Base-by-base conservation (phyloP, 37 sponge, comb jelly and placozoan species). In the Ianthella basta region DNA sequence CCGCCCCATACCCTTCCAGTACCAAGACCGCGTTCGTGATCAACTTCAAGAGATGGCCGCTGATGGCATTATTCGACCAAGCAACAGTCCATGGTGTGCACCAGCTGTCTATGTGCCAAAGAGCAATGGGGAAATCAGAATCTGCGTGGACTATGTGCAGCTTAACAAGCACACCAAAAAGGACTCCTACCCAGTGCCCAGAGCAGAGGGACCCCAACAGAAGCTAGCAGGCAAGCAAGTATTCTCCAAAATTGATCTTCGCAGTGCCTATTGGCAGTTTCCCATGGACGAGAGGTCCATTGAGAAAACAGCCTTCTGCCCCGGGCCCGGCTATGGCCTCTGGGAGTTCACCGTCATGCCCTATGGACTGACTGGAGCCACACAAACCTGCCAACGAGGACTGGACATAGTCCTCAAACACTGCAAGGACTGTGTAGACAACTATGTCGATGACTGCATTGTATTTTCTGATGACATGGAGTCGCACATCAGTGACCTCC, bases 321-420 rank as follows among this genome's bases (percentile, higher is more conserved):
- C 79, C 15, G 79, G 79, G 12, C 79, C 79, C 8, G 79, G 79
- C 1, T 78, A 78, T 78, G 79, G 79, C 0, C 79, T 78, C 50
- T 78, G 79, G 79, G 79, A 78, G 37, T 78, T 78, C 24, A 78
- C 79, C 37, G 55, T 78, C 23, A 78, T 78, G 79, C 79, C 79
- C 4, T 78, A 78, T 50, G 79, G 79, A 41, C 36, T 78, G 24
- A 78, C 50, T 24, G 79, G 79, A 78, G 79, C 50, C 50, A 78
- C 79, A 5, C 79, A 78, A n/a, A 78, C 14, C 2, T 78, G 40
- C 54, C 79, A 78, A 78, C 3, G 79, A n/a, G 79, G 79, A 78
- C 54, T 78, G 21, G 79, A 78, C 24, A 25, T 12, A 37, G 55
- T 78, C 54, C 37, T 78, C 8, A 78, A 78, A 40, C 53, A 78